Evolutionary conservation across 2,113 vertebrate genomes (phyloP), one percentile per base, ranked within the genome.

Genomic region (Loxodonta africana): DNA sequence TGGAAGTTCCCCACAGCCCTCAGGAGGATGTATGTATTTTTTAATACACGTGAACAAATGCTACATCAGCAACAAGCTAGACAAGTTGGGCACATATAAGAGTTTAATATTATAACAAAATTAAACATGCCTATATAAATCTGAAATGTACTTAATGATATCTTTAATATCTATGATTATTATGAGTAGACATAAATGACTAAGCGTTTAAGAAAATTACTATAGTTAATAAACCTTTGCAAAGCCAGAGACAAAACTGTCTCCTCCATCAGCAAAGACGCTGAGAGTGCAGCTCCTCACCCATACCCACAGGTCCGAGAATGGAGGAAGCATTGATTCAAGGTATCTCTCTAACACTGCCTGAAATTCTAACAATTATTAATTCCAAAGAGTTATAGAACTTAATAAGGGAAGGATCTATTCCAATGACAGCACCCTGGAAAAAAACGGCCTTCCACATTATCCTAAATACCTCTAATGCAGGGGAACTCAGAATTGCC

Each of bases 361-460:
- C 92, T 82, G 57, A 85, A 89, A 91, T 46, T 86, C 85, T 97
- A 77, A 89, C 12, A 82, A 53, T 51, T 91, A 91, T 25, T 88
- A 83, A 60, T 81, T 89, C 76, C 84, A 89, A 48, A 48, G 71
- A 95, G 37, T 73, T 85, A 85, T 1, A 76, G 48, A 94, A 57
- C 65, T 84, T 62, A 44, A 8, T n/a, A 89, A n/a, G 11, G 41
- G 69, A 94, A 91, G 41, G 2, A 93, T 44, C 26, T 73, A 85
- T 62, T 23, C 60, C 46, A 92, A 65, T 48, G 71, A 88, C 4
- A 80, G 25, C 63, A 84, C 21, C 37, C 63, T 62, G 18, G 46
- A 57, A 57, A 26, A 76, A 94, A 94, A 67, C 14, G 41, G 65
- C 41, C 94, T 83, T 94, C 33, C 25, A 78, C 10, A 78, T 78